phyloP scores from a whole-genome alignment of 2,888 invertebrate species.

The Sialis fuliginosa region DNA sequence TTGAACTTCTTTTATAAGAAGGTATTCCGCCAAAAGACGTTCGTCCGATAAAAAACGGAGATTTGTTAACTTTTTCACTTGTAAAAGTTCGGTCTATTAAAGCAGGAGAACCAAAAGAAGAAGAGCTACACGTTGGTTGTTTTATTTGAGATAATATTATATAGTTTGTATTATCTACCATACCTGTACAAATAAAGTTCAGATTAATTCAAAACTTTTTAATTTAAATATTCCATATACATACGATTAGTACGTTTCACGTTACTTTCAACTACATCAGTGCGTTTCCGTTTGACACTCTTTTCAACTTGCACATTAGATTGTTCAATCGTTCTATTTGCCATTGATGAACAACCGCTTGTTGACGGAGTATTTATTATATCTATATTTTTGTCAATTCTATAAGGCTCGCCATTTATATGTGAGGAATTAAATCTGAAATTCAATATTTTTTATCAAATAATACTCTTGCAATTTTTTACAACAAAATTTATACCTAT shows the following conservation, averaged over 20 bases:
- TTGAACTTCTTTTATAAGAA: conserved; percentile 26
- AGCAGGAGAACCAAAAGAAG: conserved; percentile 23
- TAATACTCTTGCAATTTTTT: no score
- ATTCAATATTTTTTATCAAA: no score
- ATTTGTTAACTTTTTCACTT: conserved; percentile 29
- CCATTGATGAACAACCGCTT: conserved; percentile 36
- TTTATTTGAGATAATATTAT: background rate
- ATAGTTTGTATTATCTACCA: background rate
- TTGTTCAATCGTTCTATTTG: conserved; percentile 7
- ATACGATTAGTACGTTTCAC: no score
- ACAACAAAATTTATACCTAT: no score
- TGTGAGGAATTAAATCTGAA: no score
- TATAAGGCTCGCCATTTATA: no score
- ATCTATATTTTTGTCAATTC: no score
- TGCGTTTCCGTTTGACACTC: no score
- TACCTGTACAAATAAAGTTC: no score
- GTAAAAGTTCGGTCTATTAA: conserved; percentile 26
- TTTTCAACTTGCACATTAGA: background rate
- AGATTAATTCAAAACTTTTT: no score
- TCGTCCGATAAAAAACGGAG: conserved; percentile 59
- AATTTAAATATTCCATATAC: no score
- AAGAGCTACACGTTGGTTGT: conserved; percentile 16
- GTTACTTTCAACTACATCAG: no score
- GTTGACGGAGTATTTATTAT: conserved; percentile 20
- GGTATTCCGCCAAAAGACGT: conserved; percentile 62